phyloP scores from a whole-genome alignment of 2,113 vertebrate genomes.

The Heteronetta atricapilla region DNA sequence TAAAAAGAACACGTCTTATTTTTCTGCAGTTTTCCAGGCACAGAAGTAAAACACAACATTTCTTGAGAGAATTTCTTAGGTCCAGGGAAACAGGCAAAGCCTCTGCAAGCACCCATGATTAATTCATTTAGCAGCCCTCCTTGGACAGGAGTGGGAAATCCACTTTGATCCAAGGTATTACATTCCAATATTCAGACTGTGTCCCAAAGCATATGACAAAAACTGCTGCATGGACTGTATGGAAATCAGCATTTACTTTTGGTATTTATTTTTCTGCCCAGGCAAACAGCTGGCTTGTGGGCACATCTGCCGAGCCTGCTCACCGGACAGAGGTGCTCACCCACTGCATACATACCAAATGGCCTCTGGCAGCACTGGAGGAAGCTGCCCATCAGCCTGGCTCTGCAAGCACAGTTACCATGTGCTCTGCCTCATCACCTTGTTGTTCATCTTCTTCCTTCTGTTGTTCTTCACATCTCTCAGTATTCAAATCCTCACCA shows the following conservation, averaged over 20 bases:
- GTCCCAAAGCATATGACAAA: background rate
- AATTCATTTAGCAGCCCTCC: background rate
- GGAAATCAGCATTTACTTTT: background rate
- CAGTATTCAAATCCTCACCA: background rate
- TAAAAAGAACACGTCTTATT: background rate
- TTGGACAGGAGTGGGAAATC: background rate
- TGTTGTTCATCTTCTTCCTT: background rate
- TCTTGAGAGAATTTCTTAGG: background rate
- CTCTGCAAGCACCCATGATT: background rate
- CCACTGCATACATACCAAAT: background rate
- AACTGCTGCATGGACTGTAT: background rate
- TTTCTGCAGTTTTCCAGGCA: background rate
- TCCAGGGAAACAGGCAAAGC: background rate
- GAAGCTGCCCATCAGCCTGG: background rate
- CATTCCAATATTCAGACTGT: background rate
- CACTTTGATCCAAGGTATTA: background rate
- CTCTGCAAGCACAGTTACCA: background rate
- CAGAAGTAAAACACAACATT: background rate
- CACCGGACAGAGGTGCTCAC: background rate
- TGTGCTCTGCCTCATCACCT: rapidly evolving
- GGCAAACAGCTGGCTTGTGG: background rate
- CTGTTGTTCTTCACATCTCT: background rate
- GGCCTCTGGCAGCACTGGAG: background rate
- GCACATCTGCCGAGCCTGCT: background rate
- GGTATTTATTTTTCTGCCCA: background rate